A percentile compares a stretch with the other conserved stretches of the same genome.
These are phyloP conservation scores for Scaptomyza cyrtandrae DNA, from an alignment of 2,888 invertebrate species.

Conservation along the genomic window DNA sequence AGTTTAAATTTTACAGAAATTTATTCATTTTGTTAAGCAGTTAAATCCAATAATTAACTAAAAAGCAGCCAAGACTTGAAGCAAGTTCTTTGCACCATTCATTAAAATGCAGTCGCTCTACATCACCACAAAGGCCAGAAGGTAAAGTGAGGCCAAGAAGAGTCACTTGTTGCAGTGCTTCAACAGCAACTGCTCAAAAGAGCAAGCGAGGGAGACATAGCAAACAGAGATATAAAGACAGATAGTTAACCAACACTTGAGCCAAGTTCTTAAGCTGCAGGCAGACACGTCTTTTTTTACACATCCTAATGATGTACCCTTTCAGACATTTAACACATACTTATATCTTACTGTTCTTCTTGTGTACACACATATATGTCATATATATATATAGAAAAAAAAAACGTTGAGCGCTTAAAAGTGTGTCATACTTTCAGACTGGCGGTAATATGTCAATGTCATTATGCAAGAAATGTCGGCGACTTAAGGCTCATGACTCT, in stretches of 20 bases:
- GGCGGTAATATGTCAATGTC: constrained; percentile 71
- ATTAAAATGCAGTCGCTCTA: constrained; percentile 66
- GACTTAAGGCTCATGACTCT: constrained; percentile 20
- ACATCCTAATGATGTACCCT: constrained; percentile 61
- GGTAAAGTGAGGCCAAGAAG: constrained; percentile 16
- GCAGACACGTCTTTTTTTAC: constrained; percentile 36
- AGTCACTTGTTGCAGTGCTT: constrained; percentile 44
- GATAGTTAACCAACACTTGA: constrained; percentile 18
- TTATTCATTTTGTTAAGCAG: no score
- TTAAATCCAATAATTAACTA: constrained; percentile 32
- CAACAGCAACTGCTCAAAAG: background rate
- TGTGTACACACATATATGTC: background rate
- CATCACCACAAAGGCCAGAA: constrained; percentile 50
- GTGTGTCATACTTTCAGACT: constrained; percentile 49
- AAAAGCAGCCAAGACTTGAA: background rate
- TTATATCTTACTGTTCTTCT: constrained; percentile 4
- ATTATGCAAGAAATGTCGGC: constrained; percentile 65
- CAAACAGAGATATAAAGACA: background rate
- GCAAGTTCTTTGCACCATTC: constrained; percentile 27
- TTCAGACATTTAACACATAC: constrained; percentile 42
- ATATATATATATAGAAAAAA: constrained; percentile 9
- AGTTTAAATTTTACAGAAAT: no score
- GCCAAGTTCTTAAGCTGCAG: constrained; percentile 27
- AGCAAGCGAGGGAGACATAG: background rate
- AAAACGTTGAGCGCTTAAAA: no score